Conservation (phyloP, 2,113 vertebrate species). For the Pteruthius melanotis region DNA sequence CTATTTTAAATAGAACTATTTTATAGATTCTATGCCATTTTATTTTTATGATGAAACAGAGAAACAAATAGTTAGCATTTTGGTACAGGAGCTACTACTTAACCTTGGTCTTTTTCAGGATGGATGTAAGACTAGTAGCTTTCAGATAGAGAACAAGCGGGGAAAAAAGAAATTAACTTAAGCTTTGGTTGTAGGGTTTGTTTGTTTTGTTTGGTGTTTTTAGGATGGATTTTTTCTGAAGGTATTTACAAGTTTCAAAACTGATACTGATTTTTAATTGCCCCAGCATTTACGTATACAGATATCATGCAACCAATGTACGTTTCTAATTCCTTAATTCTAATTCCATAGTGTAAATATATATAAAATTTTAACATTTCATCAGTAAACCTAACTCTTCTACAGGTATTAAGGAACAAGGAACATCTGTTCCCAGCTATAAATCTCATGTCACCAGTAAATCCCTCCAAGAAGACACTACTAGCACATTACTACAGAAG, state of each 20-base stretch:
- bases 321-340: conserved; percentile 2
- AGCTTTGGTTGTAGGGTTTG: background rate
- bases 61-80: background rate
- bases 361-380: conserved; percentile 35
- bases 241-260: background rate
- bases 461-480: conserved; percentile 31
- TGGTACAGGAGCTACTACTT: background rate
- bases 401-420: conserved; percentile 21
- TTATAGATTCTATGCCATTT: background rate
- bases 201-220: background rate
- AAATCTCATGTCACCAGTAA: conserved; percentile 55
- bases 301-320: background rate
- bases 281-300: background rate
- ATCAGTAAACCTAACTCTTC: background rate
- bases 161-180: background rate
- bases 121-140: background rate
- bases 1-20: background rate
- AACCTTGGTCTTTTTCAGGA: background rate
- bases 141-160: background rate
- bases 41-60: background rate
- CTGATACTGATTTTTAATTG: background rate
- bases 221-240: background rate
- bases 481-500: conserved; percentile 21
- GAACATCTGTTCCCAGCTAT: conserved; percentile 58
- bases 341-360: background rate